Evolutionary conservation across 1,140 invertebrate species (phyloP).

Genomic region (Rhizoglyphus robini): DNA sequence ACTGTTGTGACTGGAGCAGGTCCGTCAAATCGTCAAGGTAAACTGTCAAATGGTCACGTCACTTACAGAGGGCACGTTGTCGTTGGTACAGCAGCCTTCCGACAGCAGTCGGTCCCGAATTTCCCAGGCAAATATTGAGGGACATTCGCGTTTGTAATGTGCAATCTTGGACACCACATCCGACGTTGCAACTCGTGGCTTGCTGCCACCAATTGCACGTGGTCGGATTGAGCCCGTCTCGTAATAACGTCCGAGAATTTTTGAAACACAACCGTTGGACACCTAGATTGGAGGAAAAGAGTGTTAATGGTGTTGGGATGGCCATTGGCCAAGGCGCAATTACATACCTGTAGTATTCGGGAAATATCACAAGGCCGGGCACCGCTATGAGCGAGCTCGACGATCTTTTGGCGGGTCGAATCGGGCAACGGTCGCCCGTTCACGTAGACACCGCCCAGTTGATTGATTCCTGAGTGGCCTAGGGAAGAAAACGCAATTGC

Average conservation of each 20-base stretch:
- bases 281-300: constrained; percentile 15
- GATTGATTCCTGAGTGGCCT: constrained; percentile 94
- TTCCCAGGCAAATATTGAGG: constrained; percentile 97
- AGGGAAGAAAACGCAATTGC: background rate
- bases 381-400: constrained; percentile 89
- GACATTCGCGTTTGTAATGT: constrained; percentile 87
- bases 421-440: constrained; percentile 90
- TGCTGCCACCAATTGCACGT: constrained; percentile 84
- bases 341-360: constrained; percentile 69
- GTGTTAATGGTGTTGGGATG: background rate
- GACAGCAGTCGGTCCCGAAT: constrained; percentile 85
- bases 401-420: constrained; percentile 83
- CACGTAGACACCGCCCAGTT: constrained; percentile 94
- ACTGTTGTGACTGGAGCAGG: background rate
- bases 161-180: constrained; percentile 87
- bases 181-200: constrained; percentile 86
- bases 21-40: background rate
- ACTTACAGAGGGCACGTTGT: constrained; percentile 98
- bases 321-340: background rate
- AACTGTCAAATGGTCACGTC: background rate
- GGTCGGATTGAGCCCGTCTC: constrained; percentile 95
- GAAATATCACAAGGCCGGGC: constrained; percentile 96
- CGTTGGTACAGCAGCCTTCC: constrained; percentile 93
- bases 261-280: constrained; percentile 87
- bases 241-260: constrained; percentile 91